phyloP scores from a whole-genome alignment of 2,888 invertebrate species.

The Neoaliturus tenellus region DNA sequence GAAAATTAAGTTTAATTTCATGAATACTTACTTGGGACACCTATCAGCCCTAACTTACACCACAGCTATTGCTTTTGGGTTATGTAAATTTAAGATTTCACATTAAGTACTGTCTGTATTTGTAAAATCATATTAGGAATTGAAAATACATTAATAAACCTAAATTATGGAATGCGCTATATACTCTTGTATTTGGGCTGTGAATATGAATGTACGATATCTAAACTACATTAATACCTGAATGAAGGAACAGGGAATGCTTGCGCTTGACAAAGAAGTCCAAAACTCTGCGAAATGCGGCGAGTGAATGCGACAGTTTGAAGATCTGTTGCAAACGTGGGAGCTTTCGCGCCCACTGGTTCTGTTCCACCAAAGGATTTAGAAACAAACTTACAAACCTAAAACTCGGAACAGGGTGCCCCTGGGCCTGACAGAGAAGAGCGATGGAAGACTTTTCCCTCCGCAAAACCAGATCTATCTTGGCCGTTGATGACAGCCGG shows the following conservation, averaged over 20 bases:
- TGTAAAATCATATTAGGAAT: no score
- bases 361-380: slow-evolving; percentile 12
- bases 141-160: no score
- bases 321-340: slow-evolving; percentile 75
- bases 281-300: slow-evolving; percentile 69
- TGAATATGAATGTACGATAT: no score
- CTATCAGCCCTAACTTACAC: no score
- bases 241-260: slow-evolving; percentile 76
- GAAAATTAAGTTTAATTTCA: no score
- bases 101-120: no score
- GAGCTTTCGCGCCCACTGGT: slow-evolving; percentile 77
- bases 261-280: slow-evolving; percentile 76
- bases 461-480: slow-evolving; percentile 65
- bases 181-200: no score
- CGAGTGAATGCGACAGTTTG: slow-evolving; percentile 71
- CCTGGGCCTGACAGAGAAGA: slow-evolving; percentile 74
- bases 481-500: slow-evolving; percentile 70
- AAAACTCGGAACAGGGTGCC: slow-evolving; percentile 74
- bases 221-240: slow-evolving; percentile 73
- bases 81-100: no score
- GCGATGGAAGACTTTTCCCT: slow-evolving; percentile 67
- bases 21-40: no score
- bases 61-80: no score
- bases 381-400: slow-evolving; percentile 69
- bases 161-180: no score